A percentile compares a stretch with the other conserved stretches of the same genome.
Evolutionary conservation across 2,113 vertebrate species (phyloP).

Genomic region (Cichladusa arquata): DNA sequence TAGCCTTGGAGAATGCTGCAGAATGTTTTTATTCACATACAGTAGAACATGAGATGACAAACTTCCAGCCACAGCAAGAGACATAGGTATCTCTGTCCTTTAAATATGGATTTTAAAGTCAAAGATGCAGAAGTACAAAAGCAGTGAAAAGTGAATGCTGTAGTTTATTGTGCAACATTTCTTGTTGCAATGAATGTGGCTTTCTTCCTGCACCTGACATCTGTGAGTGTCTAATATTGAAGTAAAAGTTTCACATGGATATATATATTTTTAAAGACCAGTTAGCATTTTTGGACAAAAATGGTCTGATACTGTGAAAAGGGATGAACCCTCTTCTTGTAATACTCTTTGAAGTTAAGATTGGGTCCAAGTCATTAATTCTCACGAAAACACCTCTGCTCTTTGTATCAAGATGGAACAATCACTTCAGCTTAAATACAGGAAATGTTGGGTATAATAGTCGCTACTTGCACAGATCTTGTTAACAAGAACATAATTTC

Average conservation of each 20-base stretch:
- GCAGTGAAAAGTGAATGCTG: background rate
- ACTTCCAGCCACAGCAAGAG: background rate
- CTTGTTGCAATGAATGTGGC: background rate
- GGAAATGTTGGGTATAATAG: constrained; percentile 49
- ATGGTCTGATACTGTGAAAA: background rate
- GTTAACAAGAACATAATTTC: constrained; percentile 61
- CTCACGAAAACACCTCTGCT: background rate
- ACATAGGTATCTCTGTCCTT: background rate
- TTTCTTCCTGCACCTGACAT: background rate
- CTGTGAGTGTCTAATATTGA: background rate
- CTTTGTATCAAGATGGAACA: constrained; percentile 4
- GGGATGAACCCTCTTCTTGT: background rate
- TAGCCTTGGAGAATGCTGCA: background rate
- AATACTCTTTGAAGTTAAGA: background rate
- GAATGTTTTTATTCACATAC: background rate
- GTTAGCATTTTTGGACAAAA: background rate
- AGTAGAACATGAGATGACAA: background rate
- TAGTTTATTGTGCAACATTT: background rate
- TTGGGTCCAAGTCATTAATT: background rate
- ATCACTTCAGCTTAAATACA: constrained; percentile 26
- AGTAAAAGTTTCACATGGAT: background rate
- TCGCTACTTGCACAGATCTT: constrained; percentile 28
- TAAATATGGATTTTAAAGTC: background rate
- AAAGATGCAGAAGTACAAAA: background rate
- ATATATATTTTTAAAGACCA: background rate